A percentile compares a stretch with the other conserved stretches of the same genome.
phyloP scores from a whole-genome alignment of 2,888 invertebrate species.

The Habrosyne pyritoides region DNA sequence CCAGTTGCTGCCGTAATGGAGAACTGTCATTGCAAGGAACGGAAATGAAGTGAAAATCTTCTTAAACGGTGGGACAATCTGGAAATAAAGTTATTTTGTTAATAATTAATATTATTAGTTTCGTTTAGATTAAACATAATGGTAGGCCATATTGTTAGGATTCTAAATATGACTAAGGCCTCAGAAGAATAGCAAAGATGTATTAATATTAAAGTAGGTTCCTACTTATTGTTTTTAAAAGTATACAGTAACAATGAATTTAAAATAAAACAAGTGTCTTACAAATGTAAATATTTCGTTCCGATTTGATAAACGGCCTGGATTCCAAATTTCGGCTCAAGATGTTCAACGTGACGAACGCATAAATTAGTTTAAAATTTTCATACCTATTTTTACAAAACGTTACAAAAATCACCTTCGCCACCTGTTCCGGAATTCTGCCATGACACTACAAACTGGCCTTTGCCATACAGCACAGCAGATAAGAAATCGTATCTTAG shows the following conservation, averaged over 20 bases:
- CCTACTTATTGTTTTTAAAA: too few relatives aligned
- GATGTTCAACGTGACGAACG: background rate
- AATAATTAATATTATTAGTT: too few relatives aligned
- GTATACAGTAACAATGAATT: too few relatives aligned
- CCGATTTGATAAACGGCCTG: background rate
- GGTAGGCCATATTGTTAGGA: too few relatives aligned
- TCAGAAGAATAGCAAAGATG: too few relatives aligned
- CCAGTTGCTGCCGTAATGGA: constrained; percentile 91
- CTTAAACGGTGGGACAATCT: constrained; percentile 86
- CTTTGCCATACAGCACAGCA: background rate
- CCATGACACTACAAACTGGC: background rate
- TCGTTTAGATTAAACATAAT: too few relatives aligned
- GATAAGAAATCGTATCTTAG: constrained; percentile 1
- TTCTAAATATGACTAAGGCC: too few relatives aligned
- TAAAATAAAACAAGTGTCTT: background rate
- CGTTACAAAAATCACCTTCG: background rate
- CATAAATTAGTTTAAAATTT: background rate
- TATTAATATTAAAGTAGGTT: too few relatives aligned
- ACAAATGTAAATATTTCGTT: background rate
- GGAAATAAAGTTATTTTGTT: constrained; percentile 17
- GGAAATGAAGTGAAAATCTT: constrained; percentile 86
- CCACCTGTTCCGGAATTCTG: background rate
- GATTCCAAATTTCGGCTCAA: background rate
- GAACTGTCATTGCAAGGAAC: constrained; percentile 86
- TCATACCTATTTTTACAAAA: too few relatives aligned